Evolutionary conservation across 2,888 invertebrate genomes (phyloP), one percentile per base, ranked within the genome.

Genomic region (Ferdinandea cuprea): DNA sequence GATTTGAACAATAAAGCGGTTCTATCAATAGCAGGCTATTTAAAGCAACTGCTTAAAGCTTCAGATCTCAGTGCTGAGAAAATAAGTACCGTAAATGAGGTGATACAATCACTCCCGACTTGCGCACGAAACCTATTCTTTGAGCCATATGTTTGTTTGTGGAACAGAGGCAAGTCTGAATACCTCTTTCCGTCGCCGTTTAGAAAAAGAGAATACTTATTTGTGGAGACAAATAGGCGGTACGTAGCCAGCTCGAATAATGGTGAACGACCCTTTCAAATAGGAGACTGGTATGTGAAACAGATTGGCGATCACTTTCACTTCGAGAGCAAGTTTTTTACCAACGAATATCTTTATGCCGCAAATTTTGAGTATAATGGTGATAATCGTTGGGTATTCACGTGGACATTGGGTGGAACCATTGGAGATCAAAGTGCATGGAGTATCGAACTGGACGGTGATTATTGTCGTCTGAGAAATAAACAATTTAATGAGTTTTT

Each of bases 1-100:
- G 37, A 74, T 17, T 35, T 66, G 4, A 32, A 59, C 42, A 66
- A 74, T 6, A 6, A 19, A 1, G 65, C 30, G n/a, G 48, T 74
- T 30, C 19, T 66, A 1, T 11, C n/a, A 3, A 50, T 74, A 2
- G 48, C 32, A 0, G 7, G 15, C 13, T 65, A 30, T 19, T 0
- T 66, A 1, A 50, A 30, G 1, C 11, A 9, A 0, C 37, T 66
- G 6, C 40, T 6, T 2, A 17, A 7, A 0, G 37, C 48, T 9
- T 1, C 1, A 0, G 46, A 50, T 11, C 6, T 21, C 5, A 48
- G 8, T 4, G 37, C 11, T 0, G 21, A 21, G n/a, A 48, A 54
- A n/a, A 56, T 48, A 13, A 2, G 9, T 11, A 46, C 37, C 1
- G 8, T 65, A 7, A 28, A 73, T 8, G 1, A 9, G 1, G 35